Percentiles rank a stretch among this genome's conserved stretches.
Conservation (phyloP, 2,888 invertebrate genomes). For the Lochmaea crataegi region DNA sequence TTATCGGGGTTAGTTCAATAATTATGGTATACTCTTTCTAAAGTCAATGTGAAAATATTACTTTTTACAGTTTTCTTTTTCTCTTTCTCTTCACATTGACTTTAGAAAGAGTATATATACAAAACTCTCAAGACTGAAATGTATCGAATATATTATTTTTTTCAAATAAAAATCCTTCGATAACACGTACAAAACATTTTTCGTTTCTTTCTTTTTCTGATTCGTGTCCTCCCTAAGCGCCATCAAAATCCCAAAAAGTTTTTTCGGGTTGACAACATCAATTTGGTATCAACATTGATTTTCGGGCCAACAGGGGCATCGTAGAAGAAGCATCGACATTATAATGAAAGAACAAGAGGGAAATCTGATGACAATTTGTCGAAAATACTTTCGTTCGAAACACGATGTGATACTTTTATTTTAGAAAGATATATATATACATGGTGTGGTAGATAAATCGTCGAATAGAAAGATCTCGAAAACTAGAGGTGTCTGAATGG, state of each 20-base stretch:
- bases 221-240: neutral
- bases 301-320: slow-evolving; percentile 4
- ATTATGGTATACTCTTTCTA: no score
- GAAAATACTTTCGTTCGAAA: neutral
- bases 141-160: no score
- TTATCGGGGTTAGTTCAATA: neutral
- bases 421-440: neutral
- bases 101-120: no score
- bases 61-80: no score
- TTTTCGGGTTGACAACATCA: slow-evolving; percentile 14
- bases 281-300: slow-evolving; percentile 15
- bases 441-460: neutral
- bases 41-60: no score
- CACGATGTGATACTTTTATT: slow-evolving; percentile 9
- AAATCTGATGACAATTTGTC: slow-evolving; percentile 7
- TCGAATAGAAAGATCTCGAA: no score
- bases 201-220: neutral
- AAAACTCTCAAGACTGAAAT: no score
- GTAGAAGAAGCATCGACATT: neutral
- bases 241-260: slow-evolving; percentile 2
- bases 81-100: no score
- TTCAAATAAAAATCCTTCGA: neutral
- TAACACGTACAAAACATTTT: neutral
- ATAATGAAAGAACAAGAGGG: slow-evolving; percentile 6
- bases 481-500: no score